Evolutionary conservation across 2,113 vertebrate genomes (phyloP), one percentile per base, ranked within the genome.

Genomic region (Pterophyllum scalare): DNA sequence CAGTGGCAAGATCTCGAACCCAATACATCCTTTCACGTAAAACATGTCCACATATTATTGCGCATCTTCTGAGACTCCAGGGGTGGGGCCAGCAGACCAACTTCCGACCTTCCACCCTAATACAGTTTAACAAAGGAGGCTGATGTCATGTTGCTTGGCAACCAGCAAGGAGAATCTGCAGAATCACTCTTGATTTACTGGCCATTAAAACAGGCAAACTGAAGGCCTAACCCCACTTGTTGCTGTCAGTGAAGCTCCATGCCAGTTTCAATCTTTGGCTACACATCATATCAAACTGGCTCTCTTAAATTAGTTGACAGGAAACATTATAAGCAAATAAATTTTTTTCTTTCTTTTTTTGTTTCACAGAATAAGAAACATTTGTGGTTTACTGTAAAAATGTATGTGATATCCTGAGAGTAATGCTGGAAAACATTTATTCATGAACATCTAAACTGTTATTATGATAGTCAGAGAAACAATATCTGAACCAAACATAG

Each of bases 91-190:
- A 28, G 33, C 54, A 93, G 87, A 89, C 83, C 77, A 79, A 84
- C 81, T 82, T 88, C 84, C 79, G 40, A 91, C 83, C 88, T 89
- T 88, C 86, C 79, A 87, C 75, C 78, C 59, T 89, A 88, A 88
- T 87, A 81, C 80, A 82, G 80, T 81, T 64, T 78, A 85, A 87
- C 67, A 72, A 75, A 89, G 76, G 65, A 88, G 83, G 76, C 82
- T 92, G 90, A 94, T 92, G 94, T 89, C 93, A 92, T 67, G 95
- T 94, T 95, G 91, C 95, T 58, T 78, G 83, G 95, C 94, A 94
- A 95, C 95, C 61, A 59, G 52, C 59, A 19, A 80, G 85, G 77
- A 91, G 82, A 93, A 91, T 92, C 86, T 94, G 92, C 93, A 93
- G 85, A 91, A 92, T 95, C 93, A 94, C 54, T 92, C 91, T 88